Evolutionary conservation across 2,797 vertebrate species (phyloP).

Genomic region (Lepus townsendii): DNA sequence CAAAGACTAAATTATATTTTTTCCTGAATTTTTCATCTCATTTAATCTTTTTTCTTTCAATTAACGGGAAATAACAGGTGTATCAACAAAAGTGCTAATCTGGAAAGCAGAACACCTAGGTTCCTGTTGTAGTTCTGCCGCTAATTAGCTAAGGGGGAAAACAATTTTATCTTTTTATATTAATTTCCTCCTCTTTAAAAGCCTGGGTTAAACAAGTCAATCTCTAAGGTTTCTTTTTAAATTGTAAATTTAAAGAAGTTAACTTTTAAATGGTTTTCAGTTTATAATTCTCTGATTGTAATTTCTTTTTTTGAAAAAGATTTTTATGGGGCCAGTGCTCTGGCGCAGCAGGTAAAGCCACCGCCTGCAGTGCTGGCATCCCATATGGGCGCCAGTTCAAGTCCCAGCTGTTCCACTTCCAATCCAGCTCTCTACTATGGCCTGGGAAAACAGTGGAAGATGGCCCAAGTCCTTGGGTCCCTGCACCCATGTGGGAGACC

Average conservation of each 20-base stretch:
- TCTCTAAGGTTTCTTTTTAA: constrained; percentile 1
- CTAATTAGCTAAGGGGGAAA: background rate
- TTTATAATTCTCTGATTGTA: background rate
- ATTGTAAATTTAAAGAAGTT: background rate
- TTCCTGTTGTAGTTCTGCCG: background rate
- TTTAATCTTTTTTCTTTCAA: constrained; percentile 34
- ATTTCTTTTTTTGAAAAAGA: background rate
- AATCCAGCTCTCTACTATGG: too few relatives aligned
- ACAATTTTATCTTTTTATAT: background rate
- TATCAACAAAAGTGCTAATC: background rate
- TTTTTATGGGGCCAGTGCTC: too few relatives aligned
- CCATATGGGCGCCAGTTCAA: too few relatives aligned
- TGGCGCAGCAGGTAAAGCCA: too few relatives aligned
- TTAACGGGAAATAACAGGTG: background rate
- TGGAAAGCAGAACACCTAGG: background rate
- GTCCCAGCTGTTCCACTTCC: too few relatives aligned
- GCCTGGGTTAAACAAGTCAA: background rate
- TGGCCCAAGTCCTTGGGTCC: too few relatives aligned
- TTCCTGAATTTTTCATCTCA: background rate
- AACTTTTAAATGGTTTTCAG: background rate
- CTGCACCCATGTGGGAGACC: too few relatives aligned
- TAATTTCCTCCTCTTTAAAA: constrained; percentile 28
- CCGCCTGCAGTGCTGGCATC: too few relatives aligned
- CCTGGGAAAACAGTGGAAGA: too few relatives aligned
- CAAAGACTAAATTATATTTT: background rate